These are phyloP conservation scores for Torymus aiolomorphi DNA, from an alignment of 2,888 invertebrate species.

Conservation along the genomic window DNA sequence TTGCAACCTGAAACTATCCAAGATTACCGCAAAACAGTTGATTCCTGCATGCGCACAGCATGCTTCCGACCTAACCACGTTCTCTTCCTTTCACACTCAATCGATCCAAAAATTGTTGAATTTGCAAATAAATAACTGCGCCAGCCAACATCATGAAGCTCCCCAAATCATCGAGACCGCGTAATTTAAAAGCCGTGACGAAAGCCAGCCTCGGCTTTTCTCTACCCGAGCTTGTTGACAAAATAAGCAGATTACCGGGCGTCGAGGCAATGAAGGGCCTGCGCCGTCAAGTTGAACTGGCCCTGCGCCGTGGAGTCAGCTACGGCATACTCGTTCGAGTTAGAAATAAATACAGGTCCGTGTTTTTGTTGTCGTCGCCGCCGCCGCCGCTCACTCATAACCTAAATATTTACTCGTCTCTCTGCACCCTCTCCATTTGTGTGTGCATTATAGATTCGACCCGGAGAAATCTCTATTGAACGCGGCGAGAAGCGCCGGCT, in stretches of 20 bases:
- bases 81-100: too few relatives aligned
- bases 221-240: constrained; percentile 63
- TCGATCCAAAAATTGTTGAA: too few relatives aligned
- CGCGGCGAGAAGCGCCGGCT: not conserved
- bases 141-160: too few relatives aligned
- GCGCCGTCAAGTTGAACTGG: constrained; percentile 64
- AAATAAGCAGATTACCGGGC: constrained; percentile 63
- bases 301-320: constrained; percentile 67
- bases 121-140: too few relatives aligned
- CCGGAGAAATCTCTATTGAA: constrained; percentile 46
- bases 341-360: constrained; percentile 67
- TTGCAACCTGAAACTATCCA: too few relatives aligned
- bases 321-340: constrained; percentile 67
- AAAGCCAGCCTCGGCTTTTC: constrained; percentile 59
- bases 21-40: not conserved
- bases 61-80: too few relatives aligned
- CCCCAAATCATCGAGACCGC: too few relatives aligned
- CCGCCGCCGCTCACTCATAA: too few relatives aligned
- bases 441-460: constrained; percentile 57
- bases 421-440: not conserved
- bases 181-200: too few relatives aligned
- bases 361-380: too few relatives aligned
- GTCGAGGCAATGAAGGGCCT: constrained; percentile 62
- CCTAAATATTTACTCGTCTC: too few relatives aligned
- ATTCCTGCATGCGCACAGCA: not conserved